These are phyloP conservation scores for Phymanthus crucifer DNA, from an alignment of 92 coral and sea anemone species.

Conservation along the genomic window DNA sequence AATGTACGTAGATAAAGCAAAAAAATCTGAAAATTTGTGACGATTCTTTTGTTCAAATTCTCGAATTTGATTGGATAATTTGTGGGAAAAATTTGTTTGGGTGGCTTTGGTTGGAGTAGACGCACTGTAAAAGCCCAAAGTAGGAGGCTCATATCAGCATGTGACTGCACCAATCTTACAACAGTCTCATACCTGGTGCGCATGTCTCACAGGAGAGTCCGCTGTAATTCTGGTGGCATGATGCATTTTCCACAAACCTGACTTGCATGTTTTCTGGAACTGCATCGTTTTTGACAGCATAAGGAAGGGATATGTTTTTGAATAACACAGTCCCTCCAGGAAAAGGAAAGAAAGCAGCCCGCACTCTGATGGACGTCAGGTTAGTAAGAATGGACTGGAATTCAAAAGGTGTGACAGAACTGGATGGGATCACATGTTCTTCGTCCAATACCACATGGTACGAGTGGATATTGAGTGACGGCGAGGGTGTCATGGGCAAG, in stretches of 20 bases:
- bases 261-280: constrained; percentile 38
- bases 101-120: no score
- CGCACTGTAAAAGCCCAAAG: no score
- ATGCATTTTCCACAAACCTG: constrained; percentile 75
- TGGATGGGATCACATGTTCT: constrained; percentile 36
- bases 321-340: constrained; percentile 60
- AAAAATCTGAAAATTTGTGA: no score
- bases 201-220: constrained; percentile 90
- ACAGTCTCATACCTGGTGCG: constrained; percentile 59
- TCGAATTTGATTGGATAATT: no score
- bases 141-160: no score
- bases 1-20: no score
- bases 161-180: neutral
- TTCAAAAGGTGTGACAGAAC: constrained; percentile 49
- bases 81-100: no score
- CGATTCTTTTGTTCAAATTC: no score
- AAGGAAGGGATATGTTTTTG: constrained; percentile 53
- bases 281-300: constrained; percentile 49
- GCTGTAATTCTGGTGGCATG: constrained; percentile 80
- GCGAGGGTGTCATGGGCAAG: constrained; percentile 47
- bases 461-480: constrained; percentile 42
- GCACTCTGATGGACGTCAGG: constrained; percentile 67
- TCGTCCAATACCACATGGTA: constrained; percentile 70
- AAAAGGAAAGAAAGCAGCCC: constrained; percentile 50
- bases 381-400: constrained; percentile 86